These are phyloP conservation scores for Leucoraja ocellata DNA, from an alignment of 2,797 vertebrate genomes.

Conservation along the genomic window DNA sequence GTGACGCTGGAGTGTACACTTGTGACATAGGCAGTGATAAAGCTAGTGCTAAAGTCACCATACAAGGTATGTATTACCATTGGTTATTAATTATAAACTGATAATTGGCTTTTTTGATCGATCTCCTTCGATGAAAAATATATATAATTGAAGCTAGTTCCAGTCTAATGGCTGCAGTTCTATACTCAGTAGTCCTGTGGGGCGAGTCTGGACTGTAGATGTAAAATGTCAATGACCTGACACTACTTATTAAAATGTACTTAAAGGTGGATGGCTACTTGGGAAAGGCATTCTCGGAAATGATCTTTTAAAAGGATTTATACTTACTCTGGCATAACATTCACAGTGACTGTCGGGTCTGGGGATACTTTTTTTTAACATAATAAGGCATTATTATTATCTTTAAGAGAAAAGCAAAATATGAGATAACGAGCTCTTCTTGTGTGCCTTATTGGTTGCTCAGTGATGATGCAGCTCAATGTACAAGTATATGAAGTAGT, in stretches of 20 bases:
- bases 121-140: neutral
- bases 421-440: neutral
- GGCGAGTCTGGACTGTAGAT: neutral
- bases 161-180: neutral
- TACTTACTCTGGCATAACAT: neutral
- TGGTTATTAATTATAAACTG: neutral
- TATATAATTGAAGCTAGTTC: neutral
- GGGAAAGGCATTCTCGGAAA: neutral
- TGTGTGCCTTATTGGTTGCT: neutral
- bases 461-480: no score
- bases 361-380: neutral
- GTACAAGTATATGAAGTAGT: no score
- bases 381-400: no score
- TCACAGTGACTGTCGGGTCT: neutral
- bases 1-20: conserved; percentile 79
- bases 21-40: conserved; percentile 81
- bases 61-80: conserved; percentile 69
- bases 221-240: neutral
- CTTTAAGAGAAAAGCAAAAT: no score
- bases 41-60: conserved; percentile 73
- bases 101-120: neutral
- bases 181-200: neutral
- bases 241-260: neutral
- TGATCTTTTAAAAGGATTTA: neutral
- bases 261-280: neutral